Conservation (phyloP, 2,797 vertebrate species). For the Micromesistius poutassou region DNA sequence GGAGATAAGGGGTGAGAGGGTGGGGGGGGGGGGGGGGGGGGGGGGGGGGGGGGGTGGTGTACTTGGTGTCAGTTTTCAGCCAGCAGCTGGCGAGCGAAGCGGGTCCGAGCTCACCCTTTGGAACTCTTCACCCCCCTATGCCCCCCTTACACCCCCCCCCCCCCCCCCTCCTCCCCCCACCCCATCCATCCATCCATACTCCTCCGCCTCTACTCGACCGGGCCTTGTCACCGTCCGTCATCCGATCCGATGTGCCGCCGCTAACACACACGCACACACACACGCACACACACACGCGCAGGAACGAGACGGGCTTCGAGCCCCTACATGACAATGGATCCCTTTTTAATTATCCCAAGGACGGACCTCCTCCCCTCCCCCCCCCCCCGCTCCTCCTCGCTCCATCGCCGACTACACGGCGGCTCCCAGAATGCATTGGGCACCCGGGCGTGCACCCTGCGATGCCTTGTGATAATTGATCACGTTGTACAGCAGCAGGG, state of each 20-base stretch:
- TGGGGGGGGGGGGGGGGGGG: constrained; percentile 22
- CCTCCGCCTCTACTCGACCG: constrained; percentile 9
- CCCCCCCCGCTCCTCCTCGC: constrained; percentile 29
- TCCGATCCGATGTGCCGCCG: constrained; percentile 46
- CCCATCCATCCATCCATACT: neutral
- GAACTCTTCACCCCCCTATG: constrained; percentile 40
- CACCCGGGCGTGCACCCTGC: constrained; percentile 49
- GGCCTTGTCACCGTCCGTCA: constrained; percentile 51
- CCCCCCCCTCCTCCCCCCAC: constrained; percentile 32
- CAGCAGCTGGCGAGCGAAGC: constrained; percentile 70
- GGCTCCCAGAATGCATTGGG: constrained; percentile 40
- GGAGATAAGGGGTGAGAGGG: constrained; percentile 27
- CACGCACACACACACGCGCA: constrained; percentile 9
- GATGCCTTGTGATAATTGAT: constrained; percentile 58
- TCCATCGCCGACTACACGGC: constrained; percentile 36
- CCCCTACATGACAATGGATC: constrained; percentile 59
- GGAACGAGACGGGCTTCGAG: constrained; percentile 34
- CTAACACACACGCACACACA: neutral
- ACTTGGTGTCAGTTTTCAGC: constrained; percentile 66
- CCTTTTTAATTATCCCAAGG: constrained; percentile 72
- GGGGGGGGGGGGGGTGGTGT: neutral
- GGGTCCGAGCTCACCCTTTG: constrained; percentile 57
- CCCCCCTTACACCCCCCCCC: constrained; percentile 39
- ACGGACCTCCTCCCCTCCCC: constrained; percentile 14
- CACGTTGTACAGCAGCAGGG: constrained; percentile 45